Evolutionary conservation across 1,140 invertebrate genomes (phyloP), one percentile per base, ranked within the genome.

Genomic region (Thaumetopoea pityocampa): DNA sequence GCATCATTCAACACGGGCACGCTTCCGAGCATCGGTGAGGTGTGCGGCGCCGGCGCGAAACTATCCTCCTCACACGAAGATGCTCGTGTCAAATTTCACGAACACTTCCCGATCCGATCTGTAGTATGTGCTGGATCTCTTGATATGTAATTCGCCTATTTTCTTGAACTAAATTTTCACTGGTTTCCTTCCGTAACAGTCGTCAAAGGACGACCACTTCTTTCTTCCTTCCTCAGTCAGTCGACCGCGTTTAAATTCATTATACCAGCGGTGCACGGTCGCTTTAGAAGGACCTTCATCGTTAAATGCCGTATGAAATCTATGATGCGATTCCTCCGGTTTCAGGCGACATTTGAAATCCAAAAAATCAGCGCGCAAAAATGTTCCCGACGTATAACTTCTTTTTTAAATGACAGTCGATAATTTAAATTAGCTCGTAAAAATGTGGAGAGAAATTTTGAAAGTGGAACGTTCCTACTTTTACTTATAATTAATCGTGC

Each of bases 201-300:
- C 23, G 23, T 24, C n/a, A 24, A 24, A 24, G 23, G 23, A 9
- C 23, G 23, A 24, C 23, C 23, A 24, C 23, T 24, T 24, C 23
- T 24, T 24, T 24, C 23, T 24, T 24, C 18, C 7, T 19, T n/a
- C n/a, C 18, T 4, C 23, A 5, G 7, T 6, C 7, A 24, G 7
- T 24, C 23, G 23, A n/a, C 9, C 7, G n/a, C n/a, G n/a, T n/a
- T n/a, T n/a, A n/a, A n/a, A n/a, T n/a, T n/a, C n/a, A n/a, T n/a
- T n/a, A n/a, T n/a, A 24, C 23, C n/a, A 24, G 9, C 23, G n/a
- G 9, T n/a, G 9, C 23, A n/a, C 23, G n/a, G 23, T 24, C n/a
- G n/a, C 23, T 9, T 24, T 24, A 4, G 23, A 24, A 5, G n/a
- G 23, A n/a, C 23, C 23, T 24, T 24, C 23, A n/a, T n/a, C n/a